Conservation (phyloP, 2,113 vertebrate species). For the Grantiella picta region DNA sequence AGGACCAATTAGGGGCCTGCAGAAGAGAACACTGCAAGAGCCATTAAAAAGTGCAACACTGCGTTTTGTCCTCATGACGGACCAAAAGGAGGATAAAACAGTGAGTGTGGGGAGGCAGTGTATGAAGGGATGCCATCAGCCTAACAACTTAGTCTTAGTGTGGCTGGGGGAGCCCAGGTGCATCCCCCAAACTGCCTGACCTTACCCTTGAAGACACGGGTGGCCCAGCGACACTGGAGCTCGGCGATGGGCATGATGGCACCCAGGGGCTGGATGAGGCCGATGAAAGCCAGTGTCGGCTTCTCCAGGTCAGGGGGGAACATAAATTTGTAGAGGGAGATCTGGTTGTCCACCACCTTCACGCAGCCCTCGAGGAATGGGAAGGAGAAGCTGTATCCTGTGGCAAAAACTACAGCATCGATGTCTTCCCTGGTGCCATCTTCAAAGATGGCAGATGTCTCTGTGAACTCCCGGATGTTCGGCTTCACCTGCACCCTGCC, state of each 20-base stretch:
- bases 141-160: not conserved
- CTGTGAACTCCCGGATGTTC: constrained; percentile 76
- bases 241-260: constrained; percentile 84
- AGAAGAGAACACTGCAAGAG: not conserved
- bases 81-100: not conserved
- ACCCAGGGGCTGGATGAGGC: constrained; percentile 78
- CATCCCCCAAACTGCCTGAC: not conserved
- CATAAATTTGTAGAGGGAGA: constrained; percentile 78
- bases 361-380: constrained; percentile 78
- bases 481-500: constrained; percentile 81
- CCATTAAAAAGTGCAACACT: fast-evolving
- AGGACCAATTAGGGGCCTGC: not conserved
- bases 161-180: not conserved
- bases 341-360: constrained; percentile 68
- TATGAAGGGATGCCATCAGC: not conserved
- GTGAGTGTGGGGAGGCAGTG: not conserved
- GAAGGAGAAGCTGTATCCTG: constrained; percentile 81
- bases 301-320: constrained; percentile 79
- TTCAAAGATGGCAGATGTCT: constrained; percentile 80
- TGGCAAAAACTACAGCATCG: constrained; percentile 85
- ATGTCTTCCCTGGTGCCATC: constrained; percentile 82
- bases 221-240: constrained; percentile 88
- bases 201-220: constrained; percentile 83
- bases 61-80: not conserved
- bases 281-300: constrained; percentile 84